Base-by-base conservation (phyloP, 2,797 vertebrate genomes). In the Salarias fasciatus region DNA sequence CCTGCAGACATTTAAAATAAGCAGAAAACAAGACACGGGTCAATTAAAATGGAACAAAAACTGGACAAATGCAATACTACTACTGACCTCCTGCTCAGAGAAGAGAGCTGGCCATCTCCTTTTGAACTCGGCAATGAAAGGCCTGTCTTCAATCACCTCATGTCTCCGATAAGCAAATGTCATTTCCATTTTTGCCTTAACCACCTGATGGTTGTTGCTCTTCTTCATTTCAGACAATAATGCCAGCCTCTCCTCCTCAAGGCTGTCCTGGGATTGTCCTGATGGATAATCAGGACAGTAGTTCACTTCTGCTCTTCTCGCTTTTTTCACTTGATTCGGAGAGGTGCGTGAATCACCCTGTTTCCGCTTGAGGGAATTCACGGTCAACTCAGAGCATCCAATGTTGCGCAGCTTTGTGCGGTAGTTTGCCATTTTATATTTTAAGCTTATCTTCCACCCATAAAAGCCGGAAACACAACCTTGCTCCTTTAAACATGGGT, bases 401-500 rank as follows among this genome's bases (percentile, higher is more conserved):
- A 45, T 52, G n/a, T 45, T 62, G 0, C 18, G 14, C 15, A 62
- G 40, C 11, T 44, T 52, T 4, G 59, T 52, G 7, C 30, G 12
- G 31, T 52, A 62, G 40, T 62, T 62, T 36, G 30, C 41, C 60
- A 46, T 63, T 40, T 63, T 53, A 38, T 53, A 46, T 45, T 63
- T 53, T 6, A 62, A 53, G 7, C 59, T 53, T 1, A 45, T 62
- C 9, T 62, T 62, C 48, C 59, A 62, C 5, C 59, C 41, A 37
- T 14, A 45, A 7, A 52, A 63, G 49, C 59, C 59, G 45, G 11
- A 4, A 37, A 53, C 59, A 14, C 49, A 53, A 45, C 59, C 59
- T 45, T 36, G 14, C 49, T 53, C 49, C 40, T 10, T 62, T 36
- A 60, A 50, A 50, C 46, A 60, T n/a, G 36, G 18, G 12, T 50